Evolutionary conservation across 1,140 invertebrate species (phyloP).

Genomic region (Drosophila ananassae): DNA sequence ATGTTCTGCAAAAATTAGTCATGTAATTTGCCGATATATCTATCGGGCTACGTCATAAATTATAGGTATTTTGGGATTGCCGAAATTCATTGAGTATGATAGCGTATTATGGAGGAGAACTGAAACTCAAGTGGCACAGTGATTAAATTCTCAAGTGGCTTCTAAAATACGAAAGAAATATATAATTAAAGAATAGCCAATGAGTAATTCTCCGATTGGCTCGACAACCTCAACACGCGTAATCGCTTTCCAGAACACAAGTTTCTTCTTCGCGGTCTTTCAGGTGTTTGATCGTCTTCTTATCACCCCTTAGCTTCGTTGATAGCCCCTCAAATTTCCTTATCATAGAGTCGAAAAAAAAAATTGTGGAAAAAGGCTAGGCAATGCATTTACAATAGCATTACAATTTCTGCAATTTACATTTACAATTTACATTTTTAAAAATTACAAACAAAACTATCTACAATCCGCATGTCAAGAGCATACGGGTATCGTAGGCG

Average conservation of each 20-base stretch:
- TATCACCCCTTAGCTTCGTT: conserved; percentile 18
- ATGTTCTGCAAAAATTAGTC: conserved; percentile 29
- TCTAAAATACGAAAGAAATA: conserved; percentile 21
- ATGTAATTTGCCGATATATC: conserved; percentile 33
- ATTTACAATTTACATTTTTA: too few species aligned
- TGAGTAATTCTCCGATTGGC: conserved; percentile 55
- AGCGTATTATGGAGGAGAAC: not conserved
- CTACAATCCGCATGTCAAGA: too few species aligned
- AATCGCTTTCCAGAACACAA: conserved; percentile 54
- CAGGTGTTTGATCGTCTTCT: conserved; percentile 28
- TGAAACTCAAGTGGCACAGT: conserved; percentile 22
- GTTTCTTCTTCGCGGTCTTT: conserved; percentile 33
- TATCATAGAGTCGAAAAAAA: too few species aligned
- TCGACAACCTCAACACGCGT: conserved; percentile 40
- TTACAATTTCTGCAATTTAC: too few species aligned
- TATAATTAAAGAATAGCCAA: conserved; percentile 25
- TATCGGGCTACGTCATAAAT: conserved; percentile 31
- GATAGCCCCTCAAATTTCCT: too few species aligned
- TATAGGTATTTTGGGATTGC: conserved; percentile 15
- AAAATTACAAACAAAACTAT: too few species aligned
- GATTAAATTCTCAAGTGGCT: conserved; percentile 58
- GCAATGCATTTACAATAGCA: too few species aligned
- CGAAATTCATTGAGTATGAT: conserved; percentile 15
- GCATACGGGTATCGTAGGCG: too few species aligned
- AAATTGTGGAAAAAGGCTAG: too few species aligned